phyloP scores from a whole-genome alignment of 1,140 invertebrate species.

The Bombus pascuorum region DNA sequence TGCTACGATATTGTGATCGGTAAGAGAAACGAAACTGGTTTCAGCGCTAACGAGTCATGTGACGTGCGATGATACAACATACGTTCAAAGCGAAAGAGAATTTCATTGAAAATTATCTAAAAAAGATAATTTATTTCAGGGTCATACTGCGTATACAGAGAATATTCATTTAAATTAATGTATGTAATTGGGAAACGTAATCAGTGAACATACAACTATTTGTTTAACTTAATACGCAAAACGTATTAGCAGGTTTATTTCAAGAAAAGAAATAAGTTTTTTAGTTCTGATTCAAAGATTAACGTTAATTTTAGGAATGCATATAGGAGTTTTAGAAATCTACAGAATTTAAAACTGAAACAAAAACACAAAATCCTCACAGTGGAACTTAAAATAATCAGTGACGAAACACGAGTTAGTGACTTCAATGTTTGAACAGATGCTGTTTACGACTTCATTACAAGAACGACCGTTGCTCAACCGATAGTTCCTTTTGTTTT shows the following conservation, averaged over 20 bases:
- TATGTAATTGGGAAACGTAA: not conserved
- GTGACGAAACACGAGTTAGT: not conserved
- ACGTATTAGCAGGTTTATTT: not conserved
- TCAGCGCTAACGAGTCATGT: constrained; percentile 23
- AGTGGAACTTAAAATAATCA: constrained; percentile 4
- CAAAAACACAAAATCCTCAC: not conserved
- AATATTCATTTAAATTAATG: not conserved
- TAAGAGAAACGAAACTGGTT: constrained; percentile 34
- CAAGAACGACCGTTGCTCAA: not conserved
- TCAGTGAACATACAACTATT: not conserved
- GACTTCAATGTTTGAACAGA: constrained; percentile 39
- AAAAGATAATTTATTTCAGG: not conserved
- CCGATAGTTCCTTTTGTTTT: not conserved
- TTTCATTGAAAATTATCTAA: not conserved
- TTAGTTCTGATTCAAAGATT: not conserved
- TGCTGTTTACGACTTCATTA: constrained; percentile 15
- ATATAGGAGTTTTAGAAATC: not conserved
- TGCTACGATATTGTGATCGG: constrained; percentile 13
- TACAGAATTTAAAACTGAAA: not conserved
- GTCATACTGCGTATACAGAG: not conserved
- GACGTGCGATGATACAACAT: not conserved
- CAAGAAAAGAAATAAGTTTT: not conserved
- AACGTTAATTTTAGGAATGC: not conserved
- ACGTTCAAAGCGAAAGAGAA: not conserved
- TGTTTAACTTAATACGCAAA: not conserved